Evolutionary conservation across 2,888 invertebrate species (phyloP).

Genomic region (Dasysyrphus tricinctus): DNA sequence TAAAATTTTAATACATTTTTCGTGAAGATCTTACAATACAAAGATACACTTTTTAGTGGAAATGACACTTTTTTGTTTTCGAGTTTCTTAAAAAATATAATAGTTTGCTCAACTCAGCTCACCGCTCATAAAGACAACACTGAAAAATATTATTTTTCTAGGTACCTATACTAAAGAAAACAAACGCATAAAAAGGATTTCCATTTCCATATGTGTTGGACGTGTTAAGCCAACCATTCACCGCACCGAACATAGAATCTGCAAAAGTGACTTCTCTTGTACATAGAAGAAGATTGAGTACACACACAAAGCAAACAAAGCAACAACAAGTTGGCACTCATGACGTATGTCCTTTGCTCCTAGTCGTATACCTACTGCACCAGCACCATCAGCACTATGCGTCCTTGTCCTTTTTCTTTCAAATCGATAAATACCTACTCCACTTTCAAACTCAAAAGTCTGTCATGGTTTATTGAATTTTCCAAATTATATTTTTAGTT

Average conservation of each 20-base stretch:
- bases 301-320: not conserved
- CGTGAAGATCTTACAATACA: too few relatives aligned
- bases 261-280: not conserved
- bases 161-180: not conserved
- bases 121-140: not conserved
- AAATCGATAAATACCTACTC: conserved; percentile 67
- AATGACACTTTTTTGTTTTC: too few relatives aligned
- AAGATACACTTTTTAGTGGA: too few relatives aligned
- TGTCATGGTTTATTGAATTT: conserved; percentile 65
- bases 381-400: conserved; percentile 20
- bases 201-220: too few relatives aligned
- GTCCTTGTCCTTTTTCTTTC: conserved; percentile 58
- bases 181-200: not conserved
- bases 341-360: conserved; percentile 39
- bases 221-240: not conserved
- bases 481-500: conserved; percentile 22
- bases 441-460: conserved; percentile 38
- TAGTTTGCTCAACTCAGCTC: not conserved
- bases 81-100: too few relatives aligned
- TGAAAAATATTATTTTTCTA: not conserved
- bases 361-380: conserved; percentile 13
- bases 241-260: conserved; percentile 1
- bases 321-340: conserved; percentile 41
- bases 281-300: not conserved
- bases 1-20: too few relatives aligned